Evolutionary conservation across 2,888 invertebrate genomes (phyloP).

Genomic region (Smittia sp.): DNA sequence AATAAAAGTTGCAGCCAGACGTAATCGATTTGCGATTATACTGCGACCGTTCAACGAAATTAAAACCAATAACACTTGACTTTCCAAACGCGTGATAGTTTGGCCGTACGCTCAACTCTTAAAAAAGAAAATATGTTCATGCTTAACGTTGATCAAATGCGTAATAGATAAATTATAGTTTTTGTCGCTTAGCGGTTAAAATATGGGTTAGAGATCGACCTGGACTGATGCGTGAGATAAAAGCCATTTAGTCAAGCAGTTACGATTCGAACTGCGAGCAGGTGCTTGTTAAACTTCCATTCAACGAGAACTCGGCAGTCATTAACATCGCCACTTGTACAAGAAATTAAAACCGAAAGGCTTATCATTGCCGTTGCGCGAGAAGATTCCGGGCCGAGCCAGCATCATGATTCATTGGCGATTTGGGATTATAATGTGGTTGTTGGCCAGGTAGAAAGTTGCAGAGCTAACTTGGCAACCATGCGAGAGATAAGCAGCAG

Average conservation of each 20-base stretch:
- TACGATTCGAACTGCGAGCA: background rate
- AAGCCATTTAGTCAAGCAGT: background rate
- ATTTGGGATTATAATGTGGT: background rate
- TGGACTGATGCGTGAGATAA: background rate
- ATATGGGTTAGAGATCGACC: constrained; percentile 1
- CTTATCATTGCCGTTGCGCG: background rate
- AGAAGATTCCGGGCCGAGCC: background rate
- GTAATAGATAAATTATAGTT: constrained; percentile 4
- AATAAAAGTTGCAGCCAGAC: background rate
- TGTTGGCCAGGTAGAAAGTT: background rate
- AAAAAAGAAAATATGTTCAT: too few species aligned
- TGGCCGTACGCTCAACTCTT: too few species aligned
- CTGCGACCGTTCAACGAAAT: background rate
- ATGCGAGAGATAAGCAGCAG: background rate
- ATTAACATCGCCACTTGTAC: background rate
- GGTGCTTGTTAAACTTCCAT: background rate
- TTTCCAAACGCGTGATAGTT: background rate
- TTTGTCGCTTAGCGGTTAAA: constrained; percentile 12
- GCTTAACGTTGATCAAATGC: background rate
- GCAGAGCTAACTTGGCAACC: constrained; percentile 6
- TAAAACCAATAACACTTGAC: constrained; percentile 5
- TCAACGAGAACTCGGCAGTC: background rate
- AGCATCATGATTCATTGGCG: background rate
- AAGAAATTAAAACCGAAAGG: background rate
- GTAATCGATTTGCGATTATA: constrained; percentile 7